These are phyloP conservation scores for Leptogaster cylindrica DNA, from an alignment of 2,888 invertebrate genomes.

Conservation along the genomic window DNA sequence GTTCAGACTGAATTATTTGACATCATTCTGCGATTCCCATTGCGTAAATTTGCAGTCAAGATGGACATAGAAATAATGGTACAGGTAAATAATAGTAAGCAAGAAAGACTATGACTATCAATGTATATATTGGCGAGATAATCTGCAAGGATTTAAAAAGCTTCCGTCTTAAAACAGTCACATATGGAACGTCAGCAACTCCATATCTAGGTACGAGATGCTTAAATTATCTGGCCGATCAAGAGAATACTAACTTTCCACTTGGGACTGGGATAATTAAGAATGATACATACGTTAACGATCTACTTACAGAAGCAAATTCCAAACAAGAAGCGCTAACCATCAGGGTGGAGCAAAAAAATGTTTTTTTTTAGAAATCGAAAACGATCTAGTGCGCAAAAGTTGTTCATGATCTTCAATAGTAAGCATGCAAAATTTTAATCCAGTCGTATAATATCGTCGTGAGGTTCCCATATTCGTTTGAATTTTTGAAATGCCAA, in stretches of 20 bases:
- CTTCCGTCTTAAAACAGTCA: conserved; percentile 54
- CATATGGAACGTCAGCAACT: conserved; percentile 16
- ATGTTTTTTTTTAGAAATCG: too few relatives aligned
- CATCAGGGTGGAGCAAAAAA: background rate
- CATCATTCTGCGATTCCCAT: conserved; percentile 31
- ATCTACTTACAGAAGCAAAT: conserved; percentile 44
- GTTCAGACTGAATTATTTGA: conserved; percentile 40
- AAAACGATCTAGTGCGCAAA: too few relatives aligned
- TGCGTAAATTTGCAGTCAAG: conserved; percentile 48
- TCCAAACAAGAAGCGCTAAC: background rate
- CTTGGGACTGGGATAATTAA: conserved; percentile 41
- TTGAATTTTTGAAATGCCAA: too few relatives aligned
- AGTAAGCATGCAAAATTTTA: too few relatives aligned
- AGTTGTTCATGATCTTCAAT: too few relatives aligned
- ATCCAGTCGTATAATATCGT: too few relatives aligned
- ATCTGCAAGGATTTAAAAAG: conserved; percentile 51
- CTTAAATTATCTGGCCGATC: conserved; percentile 1
- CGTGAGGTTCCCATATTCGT: too few relatives aligned
- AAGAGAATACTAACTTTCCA: background rate
- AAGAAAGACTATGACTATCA: conserved; percentile 1
- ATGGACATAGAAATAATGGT: conserved; percentile 47
- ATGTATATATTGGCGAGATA: conserved; percentile 6
- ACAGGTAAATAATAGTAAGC: conserved; percentile 27
- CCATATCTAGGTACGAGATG: conserved; percentile 8
- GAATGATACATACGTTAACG: conserved; percentile 49